These are phyloP conservation scores for Caenorhabditis wallacei DNA, from an alignment of 2,888 invertebrate genomes.

Conservation along the genomic window DNA sequence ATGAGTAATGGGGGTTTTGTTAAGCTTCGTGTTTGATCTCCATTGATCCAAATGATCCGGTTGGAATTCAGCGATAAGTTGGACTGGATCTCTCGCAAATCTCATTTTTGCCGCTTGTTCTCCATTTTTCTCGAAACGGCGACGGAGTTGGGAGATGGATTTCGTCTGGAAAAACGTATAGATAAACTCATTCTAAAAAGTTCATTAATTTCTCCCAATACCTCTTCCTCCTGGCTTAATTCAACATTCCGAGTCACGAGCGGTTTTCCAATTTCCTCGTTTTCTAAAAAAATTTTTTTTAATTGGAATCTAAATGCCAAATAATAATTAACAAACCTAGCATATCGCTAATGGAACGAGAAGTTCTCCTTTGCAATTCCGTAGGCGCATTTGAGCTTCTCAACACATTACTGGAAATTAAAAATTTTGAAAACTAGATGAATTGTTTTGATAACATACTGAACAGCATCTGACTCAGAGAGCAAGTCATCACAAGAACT, in stretches of 20 bases:
- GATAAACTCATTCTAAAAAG: neutral
- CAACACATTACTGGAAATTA: slow-evolving; percentile 17
- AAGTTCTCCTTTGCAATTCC: slow-evolving; percentile 47
- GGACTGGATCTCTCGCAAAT: slow-evolving; percentile 61
- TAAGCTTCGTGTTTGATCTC: slow-evolving; percentile 35
- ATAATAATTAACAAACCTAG: slow-evolving; percentile 29
- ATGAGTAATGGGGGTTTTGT: slow-evolving; percentile 28
- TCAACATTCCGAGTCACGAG: slow-evolving; percentile 12
- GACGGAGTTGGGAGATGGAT: slow-evolving; percentile 57
- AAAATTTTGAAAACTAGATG: neutral
- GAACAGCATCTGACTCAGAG: slow-evolving; percentile 44
- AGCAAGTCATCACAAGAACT: slow-evolving; percentile 62
- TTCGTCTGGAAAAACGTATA: slow-evolving; percentile 41
- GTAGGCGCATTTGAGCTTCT: slow-evolving; percentile 14
- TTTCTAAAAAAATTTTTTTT: slow-evolving; percentile 35
- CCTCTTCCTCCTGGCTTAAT: slow-evolving; percentile 32
- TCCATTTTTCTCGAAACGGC: slow-evolving; percentile 63
- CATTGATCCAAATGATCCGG: slow-evolving; percentile 51
- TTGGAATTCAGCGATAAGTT: slow-evolving; percentile 57
- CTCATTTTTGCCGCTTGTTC: slow-evolving; percentile 59
- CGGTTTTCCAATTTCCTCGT: slow-evolving; percentile 47
- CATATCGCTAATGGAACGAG: slow-evolving; percentile 63
- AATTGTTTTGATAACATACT: slow-evolving; percentile 32
- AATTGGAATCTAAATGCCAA: neutral
- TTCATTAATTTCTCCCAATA: slow-evolving; percentile 11